Base-by-base conservation (phyloP, 1,140 invertebrate genomes). In the Vanessa atalanta region DNA sequence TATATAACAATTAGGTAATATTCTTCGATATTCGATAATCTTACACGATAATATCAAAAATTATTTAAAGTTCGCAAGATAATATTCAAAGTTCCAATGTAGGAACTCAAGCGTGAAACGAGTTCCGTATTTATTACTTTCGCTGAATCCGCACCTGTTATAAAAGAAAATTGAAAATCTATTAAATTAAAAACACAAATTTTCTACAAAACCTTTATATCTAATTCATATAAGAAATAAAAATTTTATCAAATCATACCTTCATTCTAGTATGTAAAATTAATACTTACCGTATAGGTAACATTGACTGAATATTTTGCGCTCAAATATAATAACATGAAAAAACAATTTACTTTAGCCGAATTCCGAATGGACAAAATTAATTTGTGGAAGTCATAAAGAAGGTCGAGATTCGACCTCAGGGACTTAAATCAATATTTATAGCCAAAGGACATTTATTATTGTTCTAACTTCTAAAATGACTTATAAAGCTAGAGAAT, bases 311-410 rank as follows among this genome's bases (percentile, higher is more conserved):
- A 43, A 50, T n/a, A 15, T 50, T n/a, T 50, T 14, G 13, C 12
- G 13, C n/a, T 16, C 7, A 55, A 20, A 5, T 16, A 55, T 20
- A 7, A 55, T 16, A 16, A 55, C 53, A 16, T n/a, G n/a, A 55
- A 55, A n/a, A 55, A 61, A 37, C 14, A 37, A 11, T 15, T 61
- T 26, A 0, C 26, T 47, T 82, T 16, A 7, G 15, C 14, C 6
- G 20, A 20, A 85, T 83, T 79, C 87, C 83, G 83, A 70, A 50
- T 75, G 85, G 85, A 82, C 81, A 83, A 84, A 20, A 90, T 90
- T 82, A 85, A 88, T 87, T 89, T 89, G 81, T 83, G 70, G 79
- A 71, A 82, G 82, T 80, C 66, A 80, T 77, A 82, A 80, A 84
- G 83, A 81, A 88, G 76, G 79, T 82, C 73, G 79, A 76, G 60